phyloP scores from a whole-genome alignment of 2,113 vertebrate species.

The Calyptomena viridis region DNA sequence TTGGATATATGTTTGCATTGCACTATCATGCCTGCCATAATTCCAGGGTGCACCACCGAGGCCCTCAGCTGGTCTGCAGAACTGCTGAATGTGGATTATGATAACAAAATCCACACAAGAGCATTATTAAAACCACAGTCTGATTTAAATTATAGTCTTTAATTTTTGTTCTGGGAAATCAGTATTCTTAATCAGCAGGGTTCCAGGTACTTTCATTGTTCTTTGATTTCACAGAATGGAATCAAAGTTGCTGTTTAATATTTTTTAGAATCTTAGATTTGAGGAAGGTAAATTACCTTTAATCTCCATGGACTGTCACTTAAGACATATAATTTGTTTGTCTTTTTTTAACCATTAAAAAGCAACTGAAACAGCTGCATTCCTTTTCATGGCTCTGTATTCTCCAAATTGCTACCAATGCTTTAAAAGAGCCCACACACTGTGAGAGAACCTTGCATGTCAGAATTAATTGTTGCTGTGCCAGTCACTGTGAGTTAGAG shows the following conservation, averaged over 20 bases:
- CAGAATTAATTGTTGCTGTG: constrained; percentile 61
- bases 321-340: constrained; percentile 18
- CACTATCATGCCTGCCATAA: not conserved
- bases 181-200: constrained; percentile 4
- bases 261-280: constrained; percentile 3
- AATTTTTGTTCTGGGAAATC: constrained; percentile 22
- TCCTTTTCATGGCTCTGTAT: not conserved
- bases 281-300: constrained; percentile 51
- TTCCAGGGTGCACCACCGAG: not conserved
- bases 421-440: constrained; percentile 27
- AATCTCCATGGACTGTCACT: constrained; percentile 37
- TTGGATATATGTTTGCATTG: constrained; percentile 34
- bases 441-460: constrained; percentile 29
- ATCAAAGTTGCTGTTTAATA: constrained; percentile 34
- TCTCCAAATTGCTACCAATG: constrained; percentile 24
- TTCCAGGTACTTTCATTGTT: not conserved
- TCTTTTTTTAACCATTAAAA: constrained; percentile 33
- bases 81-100: not conserved
- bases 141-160: not conserved
- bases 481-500: constrained; percentile 4
- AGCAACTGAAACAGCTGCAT: not conserved
- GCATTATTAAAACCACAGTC: not conserved
- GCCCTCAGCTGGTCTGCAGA: not conserved
- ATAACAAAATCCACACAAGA: not conserved
- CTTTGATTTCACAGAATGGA: not conserved